Conservation (phyloP, 2,888 invertebrate species). For the Eurois occulta region DNA sequence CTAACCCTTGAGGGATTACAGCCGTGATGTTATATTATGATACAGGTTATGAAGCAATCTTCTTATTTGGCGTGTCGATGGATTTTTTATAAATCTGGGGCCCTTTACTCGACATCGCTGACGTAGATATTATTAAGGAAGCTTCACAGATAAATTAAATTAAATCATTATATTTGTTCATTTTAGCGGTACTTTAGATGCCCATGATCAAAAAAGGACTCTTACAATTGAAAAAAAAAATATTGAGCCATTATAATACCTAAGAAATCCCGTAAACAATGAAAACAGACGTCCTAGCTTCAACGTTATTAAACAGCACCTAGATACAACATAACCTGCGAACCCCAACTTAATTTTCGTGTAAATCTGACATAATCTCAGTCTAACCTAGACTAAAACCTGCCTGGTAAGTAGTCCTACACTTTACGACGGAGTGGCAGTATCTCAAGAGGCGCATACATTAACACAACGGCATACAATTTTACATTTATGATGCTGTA, state of each 20-base stretch:
- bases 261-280: not conserved
- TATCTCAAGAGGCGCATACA: slow-evolving; percentile 48
- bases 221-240: not conserved
- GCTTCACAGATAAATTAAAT: no score
- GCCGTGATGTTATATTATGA: no score
- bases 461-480: slow-evolving; percentile 62
- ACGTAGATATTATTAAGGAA: no score
- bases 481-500: slow-evolving; percentile 63
- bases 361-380: not conserved
- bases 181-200: not conserved
- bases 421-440: slow-evolving; percentile 40
- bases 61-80: no score
- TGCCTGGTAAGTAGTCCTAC: slow-evolving; percentile 13
- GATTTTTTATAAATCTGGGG: no score
- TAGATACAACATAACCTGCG: not conserved
- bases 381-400: slow-evolving; percentile 17
- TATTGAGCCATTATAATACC: not conserved
- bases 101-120: no score
- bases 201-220: no score
- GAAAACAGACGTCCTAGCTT: not conserved
- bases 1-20: no score
- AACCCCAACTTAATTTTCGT: slow-evolving; percentile 19
- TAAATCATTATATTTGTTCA: not conserved
- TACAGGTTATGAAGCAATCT: no score
- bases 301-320: not conserved